phyloP scores from a whole-genome alignment of 2,113 vertebrate species.

The Cottus gobio region DNA sequence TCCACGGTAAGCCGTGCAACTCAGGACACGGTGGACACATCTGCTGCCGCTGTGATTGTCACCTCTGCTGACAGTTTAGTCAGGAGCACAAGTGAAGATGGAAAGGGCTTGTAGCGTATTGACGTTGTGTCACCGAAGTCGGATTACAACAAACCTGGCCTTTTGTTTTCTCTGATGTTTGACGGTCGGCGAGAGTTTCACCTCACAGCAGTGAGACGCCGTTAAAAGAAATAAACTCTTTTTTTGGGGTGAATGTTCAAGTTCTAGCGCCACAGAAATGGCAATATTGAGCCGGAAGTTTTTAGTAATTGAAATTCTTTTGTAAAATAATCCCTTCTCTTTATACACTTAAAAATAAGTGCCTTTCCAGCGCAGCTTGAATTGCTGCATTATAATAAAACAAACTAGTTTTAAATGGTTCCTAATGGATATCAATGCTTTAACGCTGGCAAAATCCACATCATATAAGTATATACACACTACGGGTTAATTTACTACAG shows the following conservation, averaged over 20 bases:
- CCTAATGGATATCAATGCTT: neutral
- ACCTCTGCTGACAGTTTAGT: conserved; percentile 2
- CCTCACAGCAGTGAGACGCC: neutral
- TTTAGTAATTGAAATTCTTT: neutral
- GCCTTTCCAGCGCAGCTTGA: neutral
- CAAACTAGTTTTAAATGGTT: neutral
- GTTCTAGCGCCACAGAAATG: neutral
- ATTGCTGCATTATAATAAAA: neutral
- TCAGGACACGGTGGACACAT: neutral
- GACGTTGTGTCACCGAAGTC: conserved; percentile 9
- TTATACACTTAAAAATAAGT: neutral
- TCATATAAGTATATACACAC: neutral
- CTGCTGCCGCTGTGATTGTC: conserved; percentile 7
- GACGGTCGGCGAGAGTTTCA: too few species aligned
- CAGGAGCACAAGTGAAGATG: conserved; percentile 7
- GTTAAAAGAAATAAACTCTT: neutral
- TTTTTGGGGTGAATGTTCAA: neutral
- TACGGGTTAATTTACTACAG: neutral
- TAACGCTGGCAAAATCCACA: neutral
- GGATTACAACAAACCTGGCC: neutral
- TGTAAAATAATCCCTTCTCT: neutral
- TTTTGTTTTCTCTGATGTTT: conserved; percentile 8
- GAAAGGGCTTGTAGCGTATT: neutral
- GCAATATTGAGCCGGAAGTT: neutral
- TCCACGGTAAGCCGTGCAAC: neutral